Evolutionary conservation across 2,113 vertebrate species (phyloP).

Genomic region (Zonotrichia leucophrys): DNA sequence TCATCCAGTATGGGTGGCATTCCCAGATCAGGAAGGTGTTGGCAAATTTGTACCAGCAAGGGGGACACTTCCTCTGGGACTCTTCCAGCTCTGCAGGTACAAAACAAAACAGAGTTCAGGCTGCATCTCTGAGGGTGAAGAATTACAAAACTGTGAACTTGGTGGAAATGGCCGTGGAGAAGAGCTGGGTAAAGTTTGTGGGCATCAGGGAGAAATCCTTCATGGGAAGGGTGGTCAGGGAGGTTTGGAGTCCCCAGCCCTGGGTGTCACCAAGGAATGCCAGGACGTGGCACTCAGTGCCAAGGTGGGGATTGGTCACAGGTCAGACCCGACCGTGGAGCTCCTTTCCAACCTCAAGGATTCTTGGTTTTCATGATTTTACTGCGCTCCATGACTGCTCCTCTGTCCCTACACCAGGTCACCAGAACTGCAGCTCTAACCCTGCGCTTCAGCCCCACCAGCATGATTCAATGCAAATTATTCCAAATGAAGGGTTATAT

Average conservation of each 20-base stretch:
- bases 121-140: neutral
- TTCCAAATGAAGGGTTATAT: neutral
- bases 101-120: neutral
- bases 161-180: accelerated
- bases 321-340: accelerated
- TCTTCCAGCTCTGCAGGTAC: conserved; percentile 88
- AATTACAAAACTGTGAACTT: neutral
- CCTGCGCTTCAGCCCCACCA: neutral
- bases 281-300: no score
- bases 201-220: neutral
- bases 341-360: neutral
- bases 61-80: conserved; percentile 95
- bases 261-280: accelerated
- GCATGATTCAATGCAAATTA: neutral
- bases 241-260: neutral
- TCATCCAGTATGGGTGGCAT: conserved; percentile 91
- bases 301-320: accelerated
- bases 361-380: neutral
- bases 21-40: conserved; percentile 97
- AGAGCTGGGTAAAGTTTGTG: neutral
- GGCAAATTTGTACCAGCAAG: conserved; percentile 98
- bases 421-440: accelerated
- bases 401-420: neutral
- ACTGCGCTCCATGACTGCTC: neutral
- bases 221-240: no score